Base-by-base conservation (phyloP, 2,113 vertebrate species). In the Kryptolebias marmoratus region DNA sequence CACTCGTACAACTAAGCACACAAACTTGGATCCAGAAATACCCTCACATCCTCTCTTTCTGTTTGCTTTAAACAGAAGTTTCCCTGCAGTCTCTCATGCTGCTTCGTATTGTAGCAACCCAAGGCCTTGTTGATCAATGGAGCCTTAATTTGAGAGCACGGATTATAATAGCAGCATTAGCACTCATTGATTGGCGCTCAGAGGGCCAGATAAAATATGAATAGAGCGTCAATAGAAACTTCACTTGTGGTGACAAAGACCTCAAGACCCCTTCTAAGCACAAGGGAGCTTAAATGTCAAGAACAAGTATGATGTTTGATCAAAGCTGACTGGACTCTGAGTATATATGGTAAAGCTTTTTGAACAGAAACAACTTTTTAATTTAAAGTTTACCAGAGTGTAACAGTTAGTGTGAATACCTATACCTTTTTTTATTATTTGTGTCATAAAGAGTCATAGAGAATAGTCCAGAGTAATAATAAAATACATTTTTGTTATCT, bases 111-210 rank as follows among this genome's bases (percentile, higher is more conserved):
- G 76, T 77, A 79, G 56, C 68, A 68, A 75, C 72, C 61, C 53
- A 56, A 71, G 83, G 54, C 64, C 69, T 58, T 15, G 69, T 44
- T 88, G 84, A 92, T 94, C 92, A 91, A 94, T 93, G 79, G 54
- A 47, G 67, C 59, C 76, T 92, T 91, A 89, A 93, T 91, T 91
- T 87, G 78, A 79, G 70, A 76, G 72, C 85, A 87, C 82, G 80
- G 88, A 89, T 90, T 92, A 92, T 92, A 91, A 93, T 91, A 87
- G 85, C 88, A 72, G 85, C 89, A 91, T 93, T 89, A 93, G 85
- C 48, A 11, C 44, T 16, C 67, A 93, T 92, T 88, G 92, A 94
- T 90, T 88, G 58, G 52, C 30, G 71, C 72, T 87, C 72, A 80
- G 69, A 78, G 68, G 71, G 64, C 53, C 49, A 11, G 82, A 73